These are phyloP conservation scores for Cyanoramphus novaezelandiae DNA, from an alignment of 2,113 vertebrate species.

Conservation along the genomic window DNA sequence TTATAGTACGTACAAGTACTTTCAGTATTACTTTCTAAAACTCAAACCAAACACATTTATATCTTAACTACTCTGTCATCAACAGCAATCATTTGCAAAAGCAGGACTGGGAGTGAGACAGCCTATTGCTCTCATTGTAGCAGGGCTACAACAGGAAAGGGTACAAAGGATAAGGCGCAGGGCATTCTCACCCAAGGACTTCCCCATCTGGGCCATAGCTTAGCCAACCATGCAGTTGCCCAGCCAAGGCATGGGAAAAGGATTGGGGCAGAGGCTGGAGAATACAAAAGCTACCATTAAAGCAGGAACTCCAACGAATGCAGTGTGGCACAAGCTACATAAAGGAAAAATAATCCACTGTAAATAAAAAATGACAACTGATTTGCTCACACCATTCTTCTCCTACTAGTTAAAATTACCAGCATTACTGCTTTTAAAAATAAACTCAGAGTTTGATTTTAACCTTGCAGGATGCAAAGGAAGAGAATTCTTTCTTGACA, in stretches of 20 bases:
- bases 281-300: neutral
- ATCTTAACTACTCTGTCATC: neutral
- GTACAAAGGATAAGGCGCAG: neutral
- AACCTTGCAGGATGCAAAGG: neutral
- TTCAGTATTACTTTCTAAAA: neutral
- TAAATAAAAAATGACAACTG: neutral
- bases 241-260: neutral
- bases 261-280: neutral
- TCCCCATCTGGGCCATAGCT: accelerated
- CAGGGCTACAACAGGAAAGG: neutral
- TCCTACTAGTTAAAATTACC: neutral
- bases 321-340: accelerated
- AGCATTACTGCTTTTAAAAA: neutral
- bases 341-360: neutral
- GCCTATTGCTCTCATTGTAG: neutral
- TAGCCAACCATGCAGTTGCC: neutral
- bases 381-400: neutral
- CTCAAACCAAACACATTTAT: neutral
- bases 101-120: accelerated
- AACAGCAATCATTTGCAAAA: neutral
- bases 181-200: neutral
- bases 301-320: neutral
- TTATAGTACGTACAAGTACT: neutral
- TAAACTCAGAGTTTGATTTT: neutral
- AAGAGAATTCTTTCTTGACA: neutral